Percentiles rank a stretch among this genome's conserved stretches.
Conservation (phyloP, 2,888 invertebrate species). For the Listrodromus nycthemerus region DNA sequence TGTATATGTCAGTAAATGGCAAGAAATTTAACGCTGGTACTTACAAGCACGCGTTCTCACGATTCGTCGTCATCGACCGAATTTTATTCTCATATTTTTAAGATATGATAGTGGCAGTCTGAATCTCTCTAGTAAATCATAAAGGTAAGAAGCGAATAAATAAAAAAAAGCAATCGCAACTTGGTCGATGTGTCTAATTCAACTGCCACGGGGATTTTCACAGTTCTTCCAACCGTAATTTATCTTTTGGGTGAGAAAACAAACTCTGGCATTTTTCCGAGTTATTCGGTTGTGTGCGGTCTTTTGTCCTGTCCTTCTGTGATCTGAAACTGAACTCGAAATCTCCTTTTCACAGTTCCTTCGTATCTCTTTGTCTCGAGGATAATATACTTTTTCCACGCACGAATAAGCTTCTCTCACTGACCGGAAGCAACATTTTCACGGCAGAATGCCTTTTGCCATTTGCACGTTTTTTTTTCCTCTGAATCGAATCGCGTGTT, state of each 20-base stretch:
- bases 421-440: too few relatives aligned
- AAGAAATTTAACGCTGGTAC: constrained; percentile 32
- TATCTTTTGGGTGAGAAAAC: not conserved
- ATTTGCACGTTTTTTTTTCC: not conserved
- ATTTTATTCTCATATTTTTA: constrained; percentile 36
- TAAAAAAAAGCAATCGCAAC: not conserved
- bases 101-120: constrained; percentile 20
- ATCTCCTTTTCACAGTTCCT: not conserved
- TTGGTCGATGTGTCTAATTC: not conserved
- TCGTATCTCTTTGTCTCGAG: not conserved
- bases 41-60: constrained; percentile 39
- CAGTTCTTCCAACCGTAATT: not conserved
- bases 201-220: not conserved
- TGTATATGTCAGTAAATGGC: not conserved
- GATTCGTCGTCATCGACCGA: constrained; percentile 21
- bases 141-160: constrained; percentile 18
- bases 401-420: not conserved
- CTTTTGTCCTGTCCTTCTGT: constrained; percentile 4
- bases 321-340: not conserved
- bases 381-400: not conserved
- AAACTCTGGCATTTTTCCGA: constrained; percentile 23
- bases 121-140: constrained; percentile 10
- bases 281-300: not conserved
- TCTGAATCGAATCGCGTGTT: not conserved
- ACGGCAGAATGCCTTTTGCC: not conserved